These are phyloP conservation scores for Thysanoteuthis rhombus DNA, from an alignment of 2,888 invertebrate species.

Conservation along the genomic window DNA sequence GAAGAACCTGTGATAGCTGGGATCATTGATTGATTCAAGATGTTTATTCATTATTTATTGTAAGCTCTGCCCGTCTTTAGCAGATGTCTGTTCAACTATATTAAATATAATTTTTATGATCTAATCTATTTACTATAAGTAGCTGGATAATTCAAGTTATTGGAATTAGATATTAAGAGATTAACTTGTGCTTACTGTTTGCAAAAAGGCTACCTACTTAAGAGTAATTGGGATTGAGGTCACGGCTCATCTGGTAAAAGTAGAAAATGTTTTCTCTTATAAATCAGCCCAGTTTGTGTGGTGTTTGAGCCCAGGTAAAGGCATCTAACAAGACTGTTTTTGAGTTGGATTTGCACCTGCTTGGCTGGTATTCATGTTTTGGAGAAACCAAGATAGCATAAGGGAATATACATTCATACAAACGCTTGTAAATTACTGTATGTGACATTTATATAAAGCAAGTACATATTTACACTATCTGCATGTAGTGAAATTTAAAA, in stretches of 20 bases:
- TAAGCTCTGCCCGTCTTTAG: neutral
- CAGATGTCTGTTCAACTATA: neutral
- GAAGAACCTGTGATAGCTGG: neutral
- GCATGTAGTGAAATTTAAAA: too few species aligned
- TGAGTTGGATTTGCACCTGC: too few species aligned
- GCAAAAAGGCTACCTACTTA: neutral
- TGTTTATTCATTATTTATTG: neutral
- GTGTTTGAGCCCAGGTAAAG: neutral
- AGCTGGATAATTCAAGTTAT: neutral
- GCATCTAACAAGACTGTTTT: too few species aligned
- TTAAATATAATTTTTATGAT: neutral
- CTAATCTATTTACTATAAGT: neutral
- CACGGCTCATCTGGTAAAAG: neutral
- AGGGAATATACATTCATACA: too few species aligned
- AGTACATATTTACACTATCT: too few species aligned
- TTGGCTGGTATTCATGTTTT: too few species aligned
- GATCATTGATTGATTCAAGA: neutral
- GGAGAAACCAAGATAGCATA: too few species aligned
- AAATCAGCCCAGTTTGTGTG: neutral
- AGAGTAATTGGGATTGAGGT: neutral
- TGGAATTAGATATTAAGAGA: neutral
- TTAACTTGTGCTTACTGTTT: neutral
- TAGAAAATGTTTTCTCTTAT: too few species aligned
- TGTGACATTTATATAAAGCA: too few species aligned
- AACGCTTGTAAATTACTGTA: too few species aligned